Evolutionary conservation across 2,113 vertebrate genomes (phyloP), one percentile per base, ranked within the genome.

Genomic region (Vicugna pacos): DNA sequence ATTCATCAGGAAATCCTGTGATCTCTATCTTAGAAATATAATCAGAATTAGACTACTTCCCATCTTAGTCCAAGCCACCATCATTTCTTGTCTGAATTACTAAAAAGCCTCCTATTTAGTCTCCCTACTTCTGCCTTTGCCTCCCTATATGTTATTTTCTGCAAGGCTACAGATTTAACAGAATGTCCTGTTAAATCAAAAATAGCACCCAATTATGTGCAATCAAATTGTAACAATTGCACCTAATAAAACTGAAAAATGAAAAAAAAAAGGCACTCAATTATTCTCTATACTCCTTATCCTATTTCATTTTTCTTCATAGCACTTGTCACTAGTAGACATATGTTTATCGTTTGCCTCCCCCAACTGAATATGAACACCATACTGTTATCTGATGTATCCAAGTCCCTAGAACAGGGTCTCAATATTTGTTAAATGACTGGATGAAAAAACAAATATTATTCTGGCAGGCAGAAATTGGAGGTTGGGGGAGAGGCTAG

Each of bases 1-100:
- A 38, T 42, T 26, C 84, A 82, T 72, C 60, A 50, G 70, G 54
- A 96, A 89, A 89, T 79, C 28, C 69, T 76, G 30, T 56, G 35
- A 72, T 38, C 64, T 58, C 54, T 54, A 65, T 35, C 87, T 93
- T 17, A 50, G 5, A 91, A 91, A 70, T 83, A 70, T n/a, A 95
- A 64, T 75, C 62, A 88, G 42, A 93, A 83, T 83, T 54, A 56
- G 69, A 62, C 69, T 48, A 46, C 58, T 93, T 91, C 69, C 62
- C 76, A 38, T 22, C 46, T 64, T 64, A 54, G 35, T 56, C 69
- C 46, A 79, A 93, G 75, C 48, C 82, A 64, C 69, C 12, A 70
- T 87, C 54, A 70, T 42, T 56, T 91, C 30, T 24, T 70, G 19
- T 75, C 62, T 62, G 12, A 81, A 82, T 91, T 65, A 69, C 28